Evolutionary conservation across 2,888 invertebrate species (phyloP), one percentile per base, ranked within the genome.

Genomic region (Papilio elwesi): DNA sequence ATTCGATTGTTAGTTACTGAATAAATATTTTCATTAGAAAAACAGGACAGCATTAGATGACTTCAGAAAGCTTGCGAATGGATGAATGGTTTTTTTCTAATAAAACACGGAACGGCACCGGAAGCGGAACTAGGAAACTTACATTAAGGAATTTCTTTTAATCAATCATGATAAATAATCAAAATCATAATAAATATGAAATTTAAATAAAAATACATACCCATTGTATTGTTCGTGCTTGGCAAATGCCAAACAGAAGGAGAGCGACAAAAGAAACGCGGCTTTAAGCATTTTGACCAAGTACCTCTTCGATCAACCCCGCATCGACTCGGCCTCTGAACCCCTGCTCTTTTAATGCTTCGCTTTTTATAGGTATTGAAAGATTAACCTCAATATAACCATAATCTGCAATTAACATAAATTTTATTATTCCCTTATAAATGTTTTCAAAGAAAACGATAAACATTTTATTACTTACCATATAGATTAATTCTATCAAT

Each of bases 201-300:
- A 16, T 49, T 48, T 26, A 26, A 52, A 52, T 9, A 7, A 52
- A 52, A 11, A 12, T 6, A 26, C 87, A 86, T 79, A 91, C 91
- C 90, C 90, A 67, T 88, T 86, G 70, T 88, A 88, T 13, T 81
- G 74, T 75, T 91, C 90, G 76, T 90, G 85, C 78, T 89, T 90
- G 2, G 86, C 90, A 13, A 79, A 75, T 43, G 81, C 87, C 1
- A 79, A 75, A 74, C 73, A 80, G n/a, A 83, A 74, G 12, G 75
- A 77, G 51, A 83, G 76, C 77, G 79, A 81, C 62, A 85, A 59
- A 10, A 83, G 51, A 11, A 88, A 73, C 4, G 85, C 48, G 55
- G 76, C 57, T 74, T 81, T 78, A 7, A 71, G 76, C 80, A 79
- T 80, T 73, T 71, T 76, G 74, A 65, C 75, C 74, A 62, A 66